These are phyloP conservation scores for Ostrea denselamellosa DNA, from an alignment of 1,140 invertebrate genomes.

Conservation along the genomic window DNA sequence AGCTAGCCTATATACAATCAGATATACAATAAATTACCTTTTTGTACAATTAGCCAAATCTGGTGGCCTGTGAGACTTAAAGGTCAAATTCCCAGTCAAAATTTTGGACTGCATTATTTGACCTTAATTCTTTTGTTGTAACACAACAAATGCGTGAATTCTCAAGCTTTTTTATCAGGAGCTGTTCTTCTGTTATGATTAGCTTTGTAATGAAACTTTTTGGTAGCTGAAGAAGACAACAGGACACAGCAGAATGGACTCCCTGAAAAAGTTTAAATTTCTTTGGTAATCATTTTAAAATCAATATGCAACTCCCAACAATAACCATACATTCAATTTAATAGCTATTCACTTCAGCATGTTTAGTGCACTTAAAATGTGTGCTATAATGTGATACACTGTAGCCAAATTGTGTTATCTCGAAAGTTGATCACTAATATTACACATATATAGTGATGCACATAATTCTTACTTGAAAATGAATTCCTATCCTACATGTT, in stretches of 20 bases:
- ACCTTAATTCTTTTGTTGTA: neutral
- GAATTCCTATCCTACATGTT: too few relatives aligned
- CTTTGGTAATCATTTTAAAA: too few relatives aligned
- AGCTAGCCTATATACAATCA: neutral
- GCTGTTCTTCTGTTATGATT: neutral
- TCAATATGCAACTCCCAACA: too few relatives aligned
- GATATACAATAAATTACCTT: slow-evolving; percentile 59
- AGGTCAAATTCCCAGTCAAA: slow-evolving; percentile 69
- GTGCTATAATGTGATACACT: too few relatives aligned
- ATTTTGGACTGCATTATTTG: slow-evolving; percentile 59
- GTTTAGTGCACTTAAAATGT: too few relatives aligned
- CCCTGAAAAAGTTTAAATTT: neutral
- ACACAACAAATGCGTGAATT: neutral
- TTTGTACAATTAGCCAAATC: slow-evolving; percentile 69
- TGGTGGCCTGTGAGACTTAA: slow-evolving; percentile 67
- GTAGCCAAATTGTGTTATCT: too few relatives aligned
- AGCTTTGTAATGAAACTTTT: neutral
- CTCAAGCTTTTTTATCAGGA: neutral
- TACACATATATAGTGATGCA: too few relatives aligned
- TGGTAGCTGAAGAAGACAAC: neutral
- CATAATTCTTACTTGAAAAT: too few relatives aligned
- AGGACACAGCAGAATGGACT: slow-evolving; percentile 2
- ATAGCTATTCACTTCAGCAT: too few relatives aligned
- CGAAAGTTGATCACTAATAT: too few relatives aligned
- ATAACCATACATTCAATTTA: too few relatives aligned